Evolutionary conservation across 2,888 invertebrate genomes (phyloP).

Genomic region (Eupithecia dodoneata): DNA sequence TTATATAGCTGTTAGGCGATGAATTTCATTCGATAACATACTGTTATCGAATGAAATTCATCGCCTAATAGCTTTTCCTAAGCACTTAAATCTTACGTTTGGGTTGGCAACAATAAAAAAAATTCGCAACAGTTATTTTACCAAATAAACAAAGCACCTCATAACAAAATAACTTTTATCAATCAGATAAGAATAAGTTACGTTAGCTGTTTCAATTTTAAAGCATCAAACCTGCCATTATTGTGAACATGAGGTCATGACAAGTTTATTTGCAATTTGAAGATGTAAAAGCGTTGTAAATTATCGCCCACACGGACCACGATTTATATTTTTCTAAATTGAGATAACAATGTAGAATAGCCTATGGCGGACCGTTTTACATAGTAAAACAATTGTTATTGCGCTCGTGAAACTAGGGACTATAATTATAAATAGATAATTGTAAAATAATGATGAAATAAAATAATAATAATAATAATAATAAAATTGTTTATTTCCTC

Average conservation of each 20-base stretch:
- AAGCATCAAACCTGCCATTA: slow-evolving; percentile 20
- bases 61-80: background rate
- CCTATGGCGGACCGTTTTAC: background rate
- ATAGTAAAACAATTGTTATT: too few relatives aligned
- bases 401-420: too few relatives aligned
- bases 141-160: background rate
- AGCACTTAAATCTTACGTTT: background rate
- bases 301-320: slow-evolving; percentile 30
- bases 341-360: slow-evolving; percentile 16
- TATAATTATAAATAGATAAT: too few relatives aligned
- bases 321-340: slow-evolving; percentile 37
- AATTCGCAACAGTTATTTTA: background rate
- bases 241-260: slow-evolving; percentile 27
- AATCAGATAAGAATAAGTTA: slow-evolving; percentile 16
- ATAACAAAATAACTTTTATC: background rate
- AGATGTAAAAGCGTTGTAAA: slow-evolving; percentile 27
- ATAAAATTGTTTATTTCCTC: too few relatives aligned
- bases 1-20: too few relatives aligned
- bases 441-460: too few relatives aligned
- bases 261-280: slow-evolving; percentile 33
- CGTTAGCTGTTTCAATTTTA: slow-evolving; percentile 13
- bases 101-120: background rate
- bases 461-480: too few relatives aligned
- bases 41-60: too few relatives aligned
- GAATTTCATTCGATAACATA: too few relatives aligned